Evolutionary conservation across 2,888 invertebrate genomes (phyloP).

Genomic region (Chymomyza amoena): DNA sequence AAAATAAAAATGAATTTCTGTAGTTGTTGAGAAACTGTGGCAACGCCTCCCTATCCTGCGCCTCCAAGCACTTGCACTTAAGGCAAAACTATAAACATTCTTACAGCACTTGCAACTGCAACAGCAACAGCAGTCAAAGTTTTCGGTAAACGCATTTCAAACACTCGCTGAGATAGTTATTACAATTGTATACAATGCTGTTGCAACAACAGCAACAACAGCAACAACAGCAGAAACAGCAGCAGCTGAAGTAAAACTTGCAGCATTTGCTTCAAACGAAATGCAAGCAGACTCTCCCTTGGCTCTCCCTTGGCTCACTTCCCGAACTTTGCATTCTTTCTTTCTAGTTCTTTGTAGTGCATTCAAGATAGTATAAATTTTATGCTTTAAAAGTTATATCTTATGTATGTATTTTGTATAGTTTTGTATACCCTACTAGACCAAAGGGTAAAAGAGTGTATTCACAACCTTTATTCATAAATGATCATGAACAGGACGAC

Average conservation of each 20-base stretch:
- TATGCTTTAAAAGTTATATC: neutral
- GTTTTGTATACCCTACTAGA: neutral
- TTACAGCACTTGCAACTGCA: conserved; percentile 20
- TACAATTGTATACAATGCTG: conserved; percentile 62
- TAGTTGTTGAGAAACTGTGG: neutral
- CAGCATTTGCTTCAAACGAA: conserved; percentile 60
- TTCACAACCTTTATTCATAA: no score
- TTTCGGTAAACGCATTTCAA: conserved; percentile 71
- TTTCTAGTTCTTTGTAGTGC: neutral
- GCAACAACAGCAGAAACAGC: conserved; percentile 7
- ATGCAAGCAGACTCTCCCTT: conserved; percentile 33
- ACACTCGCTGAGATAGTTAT: conserved; percentile 72
- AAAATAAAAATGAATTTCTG: neutral
- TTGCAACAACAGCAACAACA: conserved; percentile 15
- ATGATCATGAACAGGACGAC: no score
- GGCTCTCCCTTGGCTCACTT: conserved; percentile 3
- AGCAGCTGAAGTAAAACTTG: conserved; percentile 37
- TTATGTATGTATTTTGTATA: conserved; percentile 1
- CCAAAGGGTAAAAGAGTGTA: neutral
- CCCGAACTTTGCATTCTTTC: neutral
- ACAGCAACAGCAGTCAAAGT: conserved; percentile 55
- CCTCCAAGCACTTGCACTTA: neutral
- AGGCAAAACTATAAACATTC: conserved; percentile 63
- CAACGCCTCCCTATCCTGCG: neutral
- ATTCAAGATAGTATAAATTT: neutral